Evolutionary conservation across 2,797 vertebrate genomes (phyloP).

Genomic region (Chlorospingus semifuscus): DNA sequence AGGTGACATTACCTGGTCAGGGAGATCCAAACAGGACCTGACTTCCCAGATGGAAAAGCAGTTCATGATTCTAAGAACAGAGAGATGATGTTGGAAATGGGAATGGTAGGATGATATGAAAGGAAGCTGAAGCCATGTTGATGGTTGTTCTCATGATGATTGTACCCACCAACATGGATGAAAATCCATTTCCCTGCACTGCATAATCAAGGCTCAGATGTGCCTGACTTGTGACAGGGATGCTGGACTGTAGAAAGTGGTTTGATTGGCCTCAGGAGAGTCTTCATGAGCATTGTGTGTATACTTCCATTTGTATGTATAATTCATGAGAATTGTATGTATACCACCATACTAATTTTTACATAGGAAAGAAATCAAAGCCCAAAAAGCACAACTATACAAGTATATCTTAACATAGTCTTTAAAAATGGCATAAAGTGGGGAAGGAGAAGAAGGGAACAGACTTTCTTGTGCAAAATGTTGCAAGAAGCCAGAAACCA

Average conservation of each 20-base stretch:
- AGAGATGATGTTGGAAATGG: not conserved
- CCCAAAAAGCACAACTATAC: not conserved
- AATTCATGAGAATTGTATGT: not conserved
- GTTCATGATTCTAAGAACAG: not conserved
- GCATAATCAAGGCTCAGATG: not conserved
- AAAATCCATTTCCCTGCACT: not conserved
- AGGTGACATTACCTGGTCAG: not conserved
- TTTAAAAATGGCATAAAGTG: not conserved
- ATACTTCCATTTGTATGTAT: not conserved
- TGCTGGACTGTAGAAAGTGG: not conserved
- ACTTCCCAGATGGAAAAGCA: not conserved
- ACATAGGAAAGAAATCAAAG: not conserved
- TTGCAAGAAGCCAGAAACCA: not conserved
- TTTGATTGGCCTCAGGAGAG: not conserved
- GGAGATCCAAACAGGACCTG: not conserved
- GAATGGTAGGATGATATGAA: not conserved
- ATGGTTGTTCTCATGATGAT: not conserved
- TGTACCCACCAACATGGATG: not conserved
- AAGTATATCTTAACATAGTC: not conserved
- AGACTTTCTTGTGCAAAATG: not conserved
- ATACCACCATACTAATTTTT: not conserved
- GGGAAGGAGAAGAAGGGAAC: not conserved
- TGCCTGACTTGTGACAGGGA: not conserved
- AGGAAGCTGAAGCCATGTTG: not conserved
- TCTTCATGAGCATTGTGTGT: not conserved